phyloP scores from a whole-genome alignment of 2,888 invertebrate species.

The Ophion costatus region DNA sequence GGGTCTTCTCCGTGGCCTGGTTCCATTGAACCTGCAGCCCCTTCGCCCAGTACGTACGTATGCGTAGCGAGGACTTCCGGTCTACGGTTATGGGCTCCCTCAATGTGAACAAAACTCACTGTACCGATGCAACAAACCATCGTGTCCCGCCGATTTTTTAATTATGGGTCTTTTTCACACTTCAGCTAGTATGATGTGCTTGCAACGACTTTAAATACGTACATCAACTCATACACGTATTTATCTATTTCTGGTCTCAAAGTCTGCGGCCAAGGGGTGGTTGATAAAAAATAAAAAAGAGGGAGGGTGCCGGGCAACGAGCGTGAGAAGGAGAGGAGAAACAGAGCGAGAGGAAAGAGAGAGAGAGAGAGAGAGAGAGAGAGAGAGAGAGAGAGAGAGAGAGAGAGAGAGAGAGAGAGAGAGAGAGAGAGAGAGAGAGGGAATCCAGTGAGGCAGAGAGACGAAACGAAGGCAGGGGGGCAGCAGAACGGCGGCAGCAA shows the following conservation, averaged over 20 bases:
- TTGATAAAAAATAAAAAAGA: background rate
- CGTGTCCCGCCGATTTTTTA: background rate
- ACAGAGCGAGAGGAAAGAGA: background rate
- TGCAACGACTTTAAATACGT: background rate
- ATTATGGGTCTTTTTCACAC: constrained; percentile 9
- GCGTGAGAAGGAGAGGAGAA: background rate
- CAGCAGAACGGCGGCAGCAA: constrained; percentile 63
- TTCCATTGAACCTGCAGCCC: constrained; percentile 80
- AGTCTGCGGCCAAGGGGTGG: constrained; percentile 11
- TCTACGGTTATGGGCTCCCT: background rate
- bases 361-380: background rate
- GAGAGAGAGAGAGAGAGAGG: background rate
- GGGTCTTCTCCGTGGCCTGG: constrained; percentile 74
- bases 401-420: background rate
- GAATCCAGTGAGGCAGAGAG: constrained; percentile 6
- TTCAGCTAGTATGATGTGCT: too few relatives aligned
- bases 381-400: background rate
- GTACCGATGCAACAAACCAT: background rate
- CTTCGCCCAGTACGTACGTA: constrained; percentile 62
- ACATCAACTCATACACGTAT: background rate
- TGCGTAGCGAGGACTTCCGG: constrained; percentile 41
- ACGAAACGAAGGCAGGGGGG: constrained; percentile 65
- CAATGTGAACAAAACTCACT: background rate
- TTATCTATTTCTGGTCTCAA: background rate
- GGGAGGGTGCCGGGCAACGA: background rate